Evolutionary conservation across 2,113 vertebrate species (phyloP).

Genomic region (Ceuthmochares aereus): DNA sequence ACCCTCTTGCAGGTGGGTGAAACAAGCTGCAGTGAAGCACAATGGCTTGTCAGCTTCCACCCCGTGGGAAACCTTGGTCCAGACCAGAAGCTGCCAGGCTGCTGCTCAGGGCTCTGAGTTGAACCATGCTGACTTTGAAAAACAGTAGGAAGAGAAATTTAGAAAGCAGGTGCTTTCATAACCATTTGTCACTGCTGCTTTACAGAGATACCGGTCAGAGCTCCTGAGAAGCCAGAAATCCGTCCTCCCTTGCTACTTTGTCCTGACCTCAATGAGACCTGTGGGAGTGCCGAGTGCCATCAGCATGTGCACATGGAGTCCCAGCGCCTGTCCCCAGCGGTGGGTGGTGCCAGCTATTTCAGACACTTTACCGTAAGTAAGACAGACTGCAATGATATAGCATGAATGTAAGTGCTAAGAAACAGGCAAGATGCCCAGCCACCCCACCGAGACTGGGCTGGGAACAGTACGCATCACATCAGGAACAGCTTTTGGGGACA

Average conservation of each 20-base stretch:
- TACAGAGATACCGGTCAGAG: background rate
- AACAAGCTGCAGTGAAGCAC: background rate
- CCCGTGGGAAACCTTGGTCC: background rate
- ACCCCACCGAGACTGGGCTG: background rate
- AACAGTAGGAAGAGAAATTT: background rate
- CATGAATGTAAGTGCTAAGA: background rate
- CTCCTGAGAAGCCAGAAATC: background rate
- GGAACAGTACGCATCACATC: fast-evolving
- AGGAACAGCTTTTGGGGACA: background rate
- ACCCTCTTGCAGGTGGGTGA: background rate
- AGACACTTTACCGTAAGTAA: background rate
- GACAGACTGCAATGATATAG: background rate
- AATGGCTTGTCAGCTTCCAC: background rate
- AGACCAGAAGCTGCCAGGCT: background rate
- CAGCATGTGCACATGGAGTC: fast-evolving
- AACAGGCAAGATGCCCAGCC: background rate
- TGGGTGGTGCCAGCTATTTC: background rate
- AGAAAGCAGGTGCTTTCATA: background rate
- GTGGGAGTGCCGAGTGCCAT: fast-evolving
- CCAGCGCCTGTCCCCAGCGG: background rate
- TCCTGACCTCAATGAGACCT: background rate
- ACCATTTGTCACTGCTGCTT: background rate
- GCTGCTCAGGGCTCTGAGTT: background rate
- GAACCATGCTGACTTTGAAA: background rate
- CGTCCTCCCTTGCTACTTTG: fast-evolving